These are phyloP conservation scores for Phaedon cochleariae DNA, from an alignment of 2,888 invertebrate species.

Conservation along the genomic window DNA sequence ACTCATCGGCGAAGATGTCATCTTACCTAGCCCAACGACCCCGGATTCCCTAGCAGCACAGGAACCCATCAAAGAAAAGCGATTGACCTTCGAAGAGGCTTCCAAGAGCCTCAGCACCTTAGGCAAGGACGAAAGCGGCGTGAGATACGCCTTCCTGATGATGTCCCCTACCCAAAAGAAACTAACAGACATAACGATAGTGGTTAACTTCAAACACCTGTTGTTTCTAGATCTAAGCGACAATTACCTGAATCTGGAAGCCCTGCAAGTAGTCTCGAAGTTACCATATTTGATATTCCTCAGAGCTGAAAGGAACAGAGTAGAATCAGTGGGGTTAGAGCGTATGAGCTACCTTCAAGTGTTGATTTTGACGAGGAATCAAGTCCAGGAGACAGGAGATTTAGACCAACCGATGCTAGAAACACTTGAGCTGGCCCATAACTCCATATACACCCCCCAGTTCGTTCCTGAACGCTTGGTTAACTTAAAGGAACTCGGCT, in stretches of 20 bases:
- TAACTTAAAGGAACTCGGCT: constrained; percentile 65
- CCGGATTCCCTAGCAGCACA: constrained; percentile 36
- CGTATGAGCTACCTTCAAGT: constrained; percentile 70
- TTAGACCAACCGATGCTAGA: constrained; percentile 67
- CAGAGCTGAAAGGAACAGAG: constrained; percentile 67
- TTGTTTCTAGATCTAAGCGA: constrained; percentile 68
- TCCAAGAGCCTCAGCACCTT: constrained; percentile 56
- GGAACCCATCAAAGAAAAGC: constrained; percentile 49
- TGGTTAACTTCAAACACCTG: constrained; percentile 66
- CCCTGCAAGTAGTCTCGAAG: constrained; percentile 63
- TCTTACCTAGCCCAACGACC: constrained; percentile 11
- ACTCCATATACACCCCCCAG: constrained; percentile 54
- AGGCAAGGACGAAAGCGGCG: constrained; percentile 60
- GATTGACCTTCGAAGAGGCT: constrained; percentile 58
- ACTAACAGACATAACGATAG: constrained; percentile 65
- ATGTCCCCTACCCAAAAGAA: constrained; percentile 63
- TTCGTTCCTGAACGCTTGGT: constrained; percentile 52
- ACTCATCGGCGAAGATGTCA: constrained; percentile 26
- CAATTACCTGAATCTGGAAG: constrained; percentile 64
- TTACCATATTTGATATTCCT: constrained; percentile 68
- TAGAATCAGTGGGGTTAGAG: constrained; percentile 64
- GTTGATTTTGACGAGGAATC: constrained; percentile 66
- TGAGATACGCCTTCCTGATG: constrained; percentile 69
- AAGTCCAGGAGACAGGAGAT: constrained; percentile 64
- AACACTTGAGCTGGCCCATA: constrained; percentile 66